phyloP scores from a whole-genome alignment of 2,113 vertebrate genomes.

The Amphiprion ocellaris region DNA sequence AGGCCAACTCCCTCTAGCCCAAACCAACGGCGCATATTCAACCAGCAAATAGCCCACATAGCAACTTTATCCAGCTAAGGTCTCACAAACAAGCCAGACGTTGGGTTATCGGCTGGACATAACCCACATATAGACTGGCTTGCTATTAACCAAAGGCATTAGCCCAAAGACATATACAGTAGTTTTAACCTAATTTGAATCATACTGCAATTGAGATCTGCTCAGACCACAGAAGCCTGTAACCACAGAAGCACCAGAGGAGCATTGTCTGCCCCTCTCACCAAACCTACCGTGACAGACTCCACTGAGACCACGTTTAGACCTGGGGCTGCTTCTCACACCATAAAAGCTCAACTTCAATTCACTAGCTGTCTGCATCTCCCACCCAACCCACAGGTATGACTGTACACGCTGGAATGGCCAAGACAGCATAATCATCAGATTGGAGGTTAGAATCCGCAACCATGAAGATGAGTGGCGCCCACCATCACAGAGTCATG shows the following conservation, averaged over 20 bases:
- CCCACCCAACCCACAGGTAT: slow-evolving; percentile 81
- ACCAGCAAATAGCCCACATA: slow-evolving; percentile 57
- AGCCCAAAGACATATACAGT: slow-evolving; percentile 49
- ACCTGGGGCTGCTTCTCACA: slow-evolving; percentile 68
- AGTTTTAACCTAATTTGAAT: slow-evolving; percentile 63
- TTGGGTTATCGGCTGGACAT: slow-evolving; percentile 51
- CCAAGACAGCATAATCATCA: slow-evolving; percentile 76
- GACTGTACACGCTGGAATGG: slow-evolving; percentile 60
- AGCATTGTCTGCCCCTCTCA: slow-evolving; percentile 69
- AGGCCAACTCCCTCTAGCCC: slow-evolving; percentile 66
- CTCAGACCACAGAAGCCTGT: slow-evolving; percentile 47
- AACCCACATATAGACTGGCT: slow-evolving; percentile 46
- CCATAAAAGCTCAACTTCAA: slow-evolving; percentile 73
- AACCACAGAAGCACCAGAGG: slow-evolving; percentile 65
- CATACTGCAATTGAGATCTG: slow-evolving; percentile 48
- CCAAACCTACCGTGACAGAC: slow-evolving; percentile 74
- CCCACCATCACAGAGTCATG: slow-evolving; percentile 68
- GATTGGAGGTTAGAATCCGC: slow-evolving; percentile 69
- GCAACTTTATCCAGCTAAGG: slow-evolving; percentile 57
- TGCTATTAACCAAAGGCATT: slow-evolving; percentile 61
- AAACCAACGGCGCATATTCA: slow-evolving; percentile 52
- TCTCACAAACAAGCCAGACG: slow-evolving; percentile 42
- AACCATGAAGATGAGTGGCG: slow-evolving; percentile 76
- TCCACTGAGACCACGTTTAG: slow-evolving; percentile 71
- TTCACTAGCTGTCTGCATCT: slow-evolving; percentile 70